phyloP scores from a whole-genome alignment of 2,113 vertebrate species.

The Nicator chloris region DNA sequence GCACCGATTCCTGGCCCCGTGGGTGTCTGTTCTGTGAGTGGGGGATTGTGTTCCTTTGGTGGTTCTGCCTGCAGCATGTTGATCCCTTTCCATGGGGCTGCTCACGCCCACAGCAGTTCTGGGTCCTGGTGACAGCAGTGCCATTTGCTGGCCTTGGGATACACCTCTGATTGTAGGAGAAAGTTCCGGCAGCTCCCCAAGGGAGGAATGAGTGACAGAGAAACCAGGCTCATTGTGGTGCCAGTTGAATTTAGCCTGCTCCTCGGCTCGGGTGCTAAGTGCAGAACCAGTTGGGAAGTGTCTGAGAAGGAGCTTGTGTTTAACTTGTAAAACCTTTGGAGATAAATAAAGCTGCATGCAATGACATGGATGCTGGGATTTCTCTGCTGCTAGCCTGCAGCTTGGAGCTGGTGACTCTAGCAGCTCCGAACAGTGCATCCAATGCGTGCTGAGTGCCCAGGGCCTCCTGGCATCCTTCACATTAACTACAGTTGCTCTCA shows the following conservation, averaged over 20 bases:
- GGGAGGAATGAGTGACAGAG: neutral
- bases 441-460: neutral
- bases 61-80: fast-evolving
- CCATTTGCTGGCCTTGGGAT: neutral
- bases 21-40: too few species aligned
- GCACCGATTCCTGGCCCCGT: fast-evolving
- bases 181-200: neutral
- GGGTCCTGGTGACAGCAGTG: neutral
- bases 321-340: neutral
- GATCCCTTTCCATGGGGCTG: neutral
- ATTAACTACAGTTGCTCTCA: conserved; percentile 33
- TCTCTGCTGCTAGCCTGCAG: neutral
- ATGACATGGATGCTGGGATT: neutral
- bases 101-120: fast-evolving
- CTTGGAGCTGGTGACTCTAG: neutral
- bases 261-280: neutral
- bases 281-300: neutral
- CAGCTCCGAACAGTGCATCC: neutral
- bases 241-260: neutral
- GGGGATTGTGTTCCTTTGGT: neutral
- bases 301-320: neutral
- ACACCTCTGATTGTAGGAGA: neutral
- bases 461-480: neutral
- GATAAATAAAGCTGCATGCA: neutral
- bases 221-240: neutral